Base-by-base conservation (phyloP, 2,888 invertebrate genomes). In the Tuta absoluta region DNA sequence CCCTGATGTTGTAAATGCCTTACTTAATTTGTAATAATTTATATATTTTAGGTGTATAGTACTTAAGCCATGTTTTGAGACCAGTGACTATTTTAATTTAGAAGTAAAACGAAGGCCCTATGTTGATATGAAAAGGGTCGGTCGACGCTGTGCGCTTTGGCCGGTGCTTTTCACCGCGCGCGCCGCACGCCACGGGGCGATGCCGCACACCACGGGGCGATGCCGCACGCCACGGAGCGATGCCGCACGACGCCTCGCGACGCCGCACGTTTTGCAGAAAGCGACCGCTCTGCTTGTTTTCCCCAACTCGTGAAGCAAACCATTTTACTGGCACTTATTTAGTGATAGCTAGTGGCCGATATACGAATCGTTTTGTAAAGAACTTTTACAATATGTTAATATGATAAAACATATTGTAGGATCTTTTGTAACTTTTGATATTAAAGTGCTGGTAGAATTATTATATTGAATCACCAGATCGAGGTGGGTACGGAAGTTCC, bases 11-110 rank as follows among this genome's bases (percentile, higher is more conserved):
- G 91, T 91, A 91, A 90, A 91, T 91, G 91, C 91, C 91, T 91
- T 91, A 90, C 89, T 90, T 91, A 91, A 90, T 91, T 91, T 91
- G 89, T 91, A 91, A 91, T 91, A 91, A 91, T 91, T 91, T 91
- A 91, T 91, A 88, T 91, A 91, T 90, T 89, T 89, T 91, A 91
- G 91, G 89, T 91, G 91, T 91, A 91, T 91, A 91, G 91, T 91
- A 91, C 91, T 90, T 91, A 91, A 91, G 91, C 91, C 91, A 91
- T 91, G 90, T 91, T 89, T 90, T 87, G 86, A 91, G 91, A 91
- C 91, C 91, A 90, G 90, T 91, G 89, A 90, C 88, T 91, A 89
- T 90, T 91, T 84, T 90, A 87, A 88, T 91, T 88, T 91, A 84
- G 89, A 89, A 86, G 79, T 87, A 84, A 85, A 84, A 79, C 77